A percentile compares a stretch with the other conserved stretches of the same genome.
Conservation (phyloP, 2,888 invertebrate species). For the Dasypolia templi region DNA sequence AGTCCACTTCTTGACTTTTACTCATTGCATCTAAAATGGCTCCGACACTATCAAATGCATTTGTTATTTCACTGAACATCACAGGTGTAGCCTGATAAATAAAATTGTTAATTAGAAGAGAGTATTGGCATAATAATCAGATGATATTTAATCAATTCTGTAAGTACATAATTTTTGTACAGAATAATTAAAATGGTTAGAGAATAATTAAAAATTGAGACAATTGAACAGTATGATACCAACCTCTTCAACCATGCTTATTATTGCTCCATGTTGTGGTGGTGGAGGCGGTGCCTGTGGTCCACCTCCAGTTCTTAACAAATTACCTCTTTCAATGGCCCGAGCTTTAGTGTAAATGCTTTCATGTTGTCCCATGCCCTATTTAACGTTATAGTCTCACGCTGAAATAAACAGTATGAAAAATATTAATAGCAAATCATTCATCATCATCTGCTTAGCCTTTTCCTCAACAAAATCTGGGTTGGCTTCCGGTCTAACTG, state of each 20-base stretch:
- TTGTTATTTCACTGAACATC: background rate
- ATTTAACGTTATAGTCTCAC: too few species aligned
- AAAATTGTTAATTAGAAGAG: background rate
- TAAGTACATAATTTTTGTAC: background rate
- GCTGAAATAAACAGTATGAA: constrained; percentile 17
- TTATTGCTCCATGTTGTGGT: constrained; percentile 23
- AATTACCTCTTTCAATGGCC: constrained; percentile 5
- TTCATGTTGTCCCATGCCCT: constrained; percentile 44
- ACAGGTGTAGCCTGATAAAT: constrained; percentile 15
- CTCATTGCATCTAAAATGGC: background rate
- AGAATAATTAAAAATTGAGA: background rate
- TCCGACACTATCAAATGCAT: constrained; percentile 16
- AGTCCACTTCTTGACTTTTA: background rate
- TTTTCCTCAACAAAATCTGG: too few species aligned
- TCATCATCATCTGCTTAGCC: background rate
- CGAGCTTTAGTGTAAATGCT: constrained; percentile 16
- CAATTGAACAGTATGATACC: background rate
- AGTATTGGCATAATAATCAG: background rate
- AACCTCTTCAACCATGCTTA: constrained; percentile 40
- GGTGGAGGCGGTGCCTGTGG: constrained; percentile 4
- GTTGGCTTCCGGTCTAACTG: too few species aligned
- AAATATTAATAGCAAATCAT: constrained; percentile 8
- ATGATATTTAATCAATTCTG: background rate
- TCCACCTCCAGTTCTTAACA: constrained; percentile 18
- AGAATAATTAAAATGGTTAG: background rate